A percentile compares a stretch with the other conserved stretches of the same genome.
These are phyloP conservation scores for Riparia riparia DNA, from an alignment of 2,113 vertebrate genomes.

Conservation along the genomic window DNA sequence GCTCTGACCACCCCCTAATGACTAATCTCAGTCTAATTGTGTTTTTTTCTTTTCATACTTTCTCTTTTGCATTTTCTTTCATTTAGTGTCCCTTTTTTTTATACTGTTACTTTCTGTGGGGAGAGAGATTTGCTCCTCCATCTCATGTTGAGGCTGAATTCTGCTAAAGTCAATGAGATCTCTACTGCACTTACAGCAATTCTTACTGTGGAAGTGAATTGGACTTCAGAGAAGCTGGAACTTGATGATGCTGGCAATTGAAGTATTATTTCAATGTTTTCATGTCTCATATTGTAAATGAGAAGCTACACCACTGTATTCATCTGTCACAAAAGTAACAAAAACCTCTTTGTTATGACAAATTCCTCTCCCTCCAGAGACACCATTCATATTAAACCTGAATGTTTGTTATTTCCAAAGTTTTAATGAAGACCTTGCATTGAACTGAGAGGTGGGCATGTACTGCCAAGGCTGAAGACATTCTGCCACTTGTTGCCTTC, in stretches of 20 bases:
- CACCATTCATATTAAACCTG: not conserved
- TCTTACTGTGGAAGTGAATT: not conserved
- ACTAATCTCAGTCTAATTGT: not conserved
- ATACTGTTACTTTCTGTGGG: not conserved
- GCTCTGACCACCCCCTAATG: not conserved
- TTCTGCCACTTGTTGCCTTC: not conserved
- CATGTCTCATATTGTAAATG: not conserved
- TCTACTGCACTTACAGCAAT: not conserved
- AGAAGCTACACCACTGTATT: not conserved
- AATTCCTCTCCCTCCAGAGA: not conserved
- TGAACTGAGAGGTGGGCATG: not conserved
- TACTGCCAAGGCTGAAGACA: not conserved
- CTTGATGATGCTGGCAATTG: not conserved
- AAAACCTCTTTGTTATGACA: not conserved
- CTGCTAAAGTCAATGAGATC: not conserved
- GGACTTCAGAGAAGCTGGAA: not conserved
- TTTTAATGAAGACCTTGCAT: not conserved
- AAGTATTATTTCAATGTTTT: not conserved
- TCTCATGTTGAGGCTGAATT: not conserved
- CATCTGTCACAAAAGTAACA: not conserved
- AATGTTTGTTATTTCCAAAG: not conserved
- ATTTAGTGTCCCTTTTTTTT: not conserved
- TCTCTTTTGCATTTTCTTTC: not conserved
- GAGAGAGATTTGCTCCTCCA: not conserved
- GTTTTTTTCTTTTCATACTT: not conserved